phyloP scores from a whole-genome alignment of 2,113 vertebrate species.

The Tiliqua scincoides region DNA sequence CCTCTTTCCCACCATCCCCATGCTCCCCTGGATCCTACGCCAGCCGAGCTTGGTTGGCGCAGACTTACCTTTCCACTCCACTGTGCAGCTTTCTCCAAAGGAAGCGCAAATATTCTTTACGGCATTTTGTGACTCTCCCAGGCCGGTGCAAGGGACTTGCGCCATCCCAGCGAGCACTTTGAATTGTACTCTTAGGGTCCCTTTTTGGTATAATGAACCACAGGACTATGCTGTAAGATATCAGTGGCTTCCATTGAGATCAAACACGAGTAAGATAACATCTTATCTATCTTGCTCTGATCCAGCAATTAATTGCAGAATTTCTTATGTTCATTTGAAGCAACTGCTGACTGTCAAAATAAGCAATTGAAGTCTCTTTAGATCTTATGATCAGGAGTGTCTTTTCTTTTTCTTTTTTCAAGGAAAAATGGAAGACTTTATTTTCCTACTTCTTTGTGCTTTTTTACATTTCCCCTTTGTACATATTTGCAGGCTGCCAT shows the following conservation, averaged over 20 bases:
- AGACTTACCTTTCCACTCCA: no score
- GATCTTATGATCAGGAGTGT: slow-evolving; percentile 33
- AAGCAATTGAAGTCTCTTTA: slow-evolving; percentile 20
- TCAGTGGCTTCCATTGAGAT: neutral
- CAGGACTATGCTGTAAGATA: no score
- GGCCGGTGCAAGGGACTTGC: no score
- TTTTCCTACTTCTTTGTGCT: neutral
- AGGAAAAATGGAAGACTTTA: neutral
- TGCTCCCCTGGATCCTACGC: no score
- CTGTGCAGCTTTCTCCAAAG: no score
- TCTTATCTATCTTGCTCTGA: neutral
- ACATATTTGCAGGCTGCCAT: slow-evolving; percentile 53
- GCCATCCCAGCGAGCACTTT: no score
- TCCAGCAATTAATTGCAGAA: neutral
- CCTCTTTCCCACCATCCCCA: no score
- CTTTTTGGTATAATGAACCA: no score
- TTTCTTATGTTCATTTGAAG: neutral
- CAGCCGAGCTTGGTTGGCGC: no score
- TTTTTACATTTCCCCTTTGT: slow-evolving; percentile 2
- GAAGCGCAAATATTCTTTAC: no score
- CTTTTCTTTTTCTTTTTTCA: slow-evolving; percentile 10
- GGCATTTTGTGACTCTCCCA: no score
- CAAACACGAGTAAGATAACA: neutral
- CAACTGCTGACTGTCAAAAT: neutral
- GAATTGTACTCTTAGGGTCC: no score